Base-by-base conservation (phyloP, 2,797 vertebrate genomes). In the Amazonetta brasiliensis region DNA sequence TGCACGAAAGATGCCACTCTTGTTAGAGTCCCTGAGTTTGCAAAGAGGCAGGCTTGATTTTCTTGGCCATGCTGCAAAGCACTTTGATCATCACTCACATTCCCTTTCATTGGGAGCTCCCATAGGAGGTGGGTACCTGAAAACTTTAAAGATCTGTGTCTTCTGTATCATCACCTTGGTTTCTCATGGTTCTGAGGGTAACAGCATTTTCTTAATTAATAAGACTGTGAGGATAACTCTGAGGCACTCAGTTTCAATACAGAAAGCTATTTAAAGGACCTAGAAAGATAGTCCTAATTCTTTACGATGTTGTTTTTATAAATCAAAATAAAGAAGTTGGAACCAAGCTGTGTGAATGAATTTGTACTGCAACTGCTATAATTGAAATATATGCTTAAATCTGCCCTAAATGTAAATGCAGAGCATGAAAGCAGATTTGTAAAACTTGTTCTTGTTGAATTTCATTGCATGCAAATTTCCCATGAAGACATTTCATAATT, bases 211-310 rank as follows among this genome's bases (percentile, higher is more conserved):
- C 55, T 73, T 82, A 78, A 90, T 90, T 72, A 81, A 31, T 11
- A 35, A 46, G 28, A 33, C 35, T 48, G 30, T 71, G 72, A 83
- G 21, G 90, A 11, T 55, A 87, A 46, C 62, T 66, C 39, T 84
- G 71, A 77, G 78, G 33, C 56, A 66, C 25, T 69, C 35, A 33
- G 31, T 67, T 84, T 52, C 31, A 73, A 18, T 58, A 66, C 37
- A 66, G 74, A 78, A 88, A 17, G 7, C 26, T 93, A 31, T 87
- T 94, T 95, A 89, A 84, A 81, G 26, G 91, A 67, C 21, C 69
- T 50, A 77, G 31, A 39, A 7, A 20, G 62, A 56, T 56, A 62
- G 7, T 80, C 80, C 33, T 89, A 17, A 69, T 91, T 89, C 67
- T 63, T 66, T 77, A 25, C 33, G 9, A 28, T 8, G 7, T 0